Percentiles rank a stretch among this genome's conserved stretches.
Conservation (phyloP, 2,113 vertebrate genomes). For the Sminthopsis crassicaudata region DNA sequence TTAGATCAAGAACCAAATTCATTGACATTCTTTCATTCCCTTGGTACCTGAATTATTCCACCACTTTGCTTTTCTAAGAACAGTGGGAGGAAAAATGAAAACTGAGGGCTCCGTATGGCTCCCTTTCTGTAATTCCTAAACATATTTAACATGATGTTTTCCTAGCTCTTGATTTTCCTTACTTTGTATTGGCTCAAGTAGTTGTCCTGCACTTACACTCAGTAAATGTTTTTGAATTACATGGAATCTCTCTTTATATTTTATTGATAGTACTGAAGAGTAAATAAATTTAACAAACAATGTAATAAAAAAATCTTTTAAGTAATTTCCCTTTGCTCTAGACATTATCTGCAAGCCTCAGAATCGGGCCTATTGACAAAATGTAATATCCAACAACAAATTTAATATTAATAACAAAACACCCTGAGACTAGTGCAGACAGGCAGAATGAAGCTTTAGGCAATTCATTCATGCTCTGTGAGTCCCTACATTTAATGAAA, state of each 20-base stretch:
- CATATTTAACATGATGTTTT: conserved; percentile 67
- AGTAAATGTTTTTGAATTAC: neutral
- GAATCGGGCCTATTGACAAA: neutral
- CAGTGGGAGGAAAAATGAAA: conserved; percentile 77
- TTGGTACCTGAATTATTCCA: conserved; percentile 80
- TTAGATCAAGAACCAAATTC: conserved; percentile 82
- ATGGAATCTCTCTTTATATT: conserved; percentile 47
- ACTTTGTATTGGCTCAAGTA: conserved; percentile 14
- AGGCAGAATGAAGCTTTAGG: conserved; percentile 4
- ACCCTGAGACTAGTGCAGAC: neutral
- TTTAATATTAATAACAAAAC: conserved; percentile 48
- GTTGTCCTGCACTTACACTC: neutral
- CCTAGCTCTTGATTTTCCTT: conserved; percentile 55
- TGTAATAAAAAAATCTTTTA: neutral
- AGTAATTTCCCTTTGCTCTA: conserved; percentile 39
- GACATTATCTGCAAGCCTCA: neutral
- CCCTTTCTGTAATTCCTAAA: conserved; percentile 77
- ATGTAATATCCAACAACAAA: neutral
- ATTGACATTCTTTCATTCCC: conserved; percentile 85
- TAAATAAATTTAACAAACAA: conserved; percentile 17
- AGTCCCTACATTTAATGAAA: conserved; percentile 3
- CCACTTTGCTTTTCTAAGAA: conserved; percentile 85
- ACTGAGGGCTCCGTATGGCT: conserved; percentile 71
- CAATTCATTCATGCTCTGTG: neutral
- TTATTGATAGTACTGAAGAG: conserved; percentile 49